phyloP scores from a whole-genome alignment of 1,140 invertebrate species.

The Drosophila gunungcola region DNA sequence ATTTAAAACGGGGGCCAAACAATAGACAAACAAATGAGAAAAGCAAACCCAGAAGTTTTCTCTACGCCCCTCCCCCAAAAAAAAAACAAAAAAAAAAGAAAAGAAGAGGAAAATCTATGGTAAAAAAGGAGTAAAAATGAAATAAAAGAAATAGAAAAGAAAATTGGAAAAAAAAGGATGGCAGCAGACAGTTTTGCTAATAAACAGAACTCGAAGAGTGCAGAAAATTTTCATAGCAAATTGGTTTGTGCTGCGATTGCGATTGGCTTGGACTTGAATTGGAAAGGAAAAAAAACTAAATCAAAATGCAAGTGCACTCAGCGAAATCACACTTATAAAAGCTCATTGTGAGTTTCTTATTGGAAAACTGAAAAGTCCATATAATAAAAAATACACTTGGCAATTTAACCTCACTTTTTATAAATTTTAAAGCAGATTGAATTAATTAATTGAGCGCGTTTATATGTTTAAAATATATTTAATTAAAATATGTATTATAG shows the following conservation, averaged over 20 bases:
- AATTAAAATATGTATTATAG: no score
- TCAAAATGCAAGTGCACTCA: conserved; percentile 26
- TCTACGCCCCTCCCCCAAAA: background rate
- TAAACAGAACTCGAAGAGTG: conserved; percentile 37
- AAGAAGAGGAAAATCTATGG: background rate
- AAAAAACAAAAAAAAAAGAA: no score
- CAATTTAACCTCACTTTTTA: no score
- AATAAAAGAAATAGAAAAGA: background rate
- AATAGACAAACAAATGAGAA: conserved; percentile 40
- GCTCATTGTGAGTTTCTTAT: background rate
- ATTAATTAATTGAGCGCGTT: no score
- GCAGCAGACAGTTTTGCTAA: conserved; percentile 42
- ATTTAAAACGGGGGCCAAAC: conserved; percentile 37
- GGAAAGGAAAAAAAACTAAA: conserved; percentile 15
- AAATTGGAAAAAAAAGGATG: conserved; percentile 11
- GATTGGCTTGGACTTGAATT: conserved; percentile 28
- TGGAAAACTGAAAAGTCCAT: no score
- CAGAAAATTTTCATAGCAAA: conserved; percentile 43
- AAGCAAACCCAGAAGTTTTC: conserved; percentile 23
- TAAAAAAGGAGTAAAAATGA: conserved; percentile 5
- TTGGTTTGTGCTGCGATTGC: conserved; percentile 34
- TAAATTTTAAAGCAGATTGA: no score
- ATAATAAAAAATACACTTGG: no score
- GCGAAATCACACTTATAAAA: background rate
- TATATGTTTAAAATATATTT: no score